These are phyloP conservation scores for Gonioctena quinquepunctata DNA, from an alignment of 1,140 invertebrate genomes.

Conservation along the genomic window DNA sequence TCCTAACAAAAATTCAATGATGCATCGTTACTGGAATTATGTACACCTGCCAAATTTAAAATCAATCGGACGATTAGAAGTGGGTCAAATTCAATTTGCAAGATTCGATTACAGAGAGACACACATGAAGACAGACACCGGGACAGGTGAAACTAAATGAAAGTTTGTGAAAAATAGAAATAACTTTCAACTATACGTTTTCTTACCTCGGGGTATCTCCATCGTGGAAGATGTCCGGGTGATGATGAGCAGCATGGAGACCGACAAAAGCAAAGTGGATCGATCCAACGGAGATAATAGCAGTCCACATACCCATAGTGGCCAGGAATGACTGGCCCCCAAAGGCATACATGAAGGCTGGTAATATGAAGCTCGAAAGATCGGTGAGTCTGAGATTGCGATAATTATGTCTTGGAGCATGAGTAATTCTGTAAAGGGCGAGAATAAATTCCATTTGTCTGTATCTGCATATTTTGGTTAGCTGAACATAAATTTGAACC, in stretches of 20 bases:
- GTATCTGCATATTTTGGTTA: too few species aligned
- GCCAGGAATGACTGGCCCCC: conserved; percentile 47
- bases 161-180: too few species aligned
- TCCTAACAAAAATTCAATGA: too few species aligned
- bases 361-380: conserved; percentile 60
- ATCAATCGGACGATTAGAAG: too few species aligned
- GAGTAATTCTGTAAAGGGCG: conserved; percentile 20
- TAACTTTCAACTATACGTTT: conserved; percentile 54
- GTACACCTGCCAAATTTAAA: too few species aligned
- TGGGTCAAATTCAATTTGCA: too few species aligned
- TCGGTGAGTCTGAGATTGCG: conserved; percentile 41
- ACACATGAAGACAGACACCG: too few species aligned
- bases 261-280: conserved; percentile 69
- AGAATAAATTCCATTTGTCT: too few species aligned
- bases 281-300: conserved; percentile 64
- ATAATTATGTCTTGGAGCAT: conserved; percentile 20
- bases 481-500: too few species aligned
- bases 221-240: conserved; percentile 82
- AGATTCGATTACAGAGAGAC: too few species aligned
- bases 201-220: conserved; percentile 71
- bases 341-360: conserved; percentile 59
- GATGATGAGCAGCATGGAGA: conserved; percentile 79
- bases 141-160: too few species aligned
- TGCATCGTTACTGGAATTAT: too few species aligned
- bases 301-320: conserved; percentile 61